A percentile compares a stretch with the other conserved stretches of the same genome.
phyloP scores from a whole-genome alignment of 1,140 invertebrate species.

The Drosophila dunni region DNA sequence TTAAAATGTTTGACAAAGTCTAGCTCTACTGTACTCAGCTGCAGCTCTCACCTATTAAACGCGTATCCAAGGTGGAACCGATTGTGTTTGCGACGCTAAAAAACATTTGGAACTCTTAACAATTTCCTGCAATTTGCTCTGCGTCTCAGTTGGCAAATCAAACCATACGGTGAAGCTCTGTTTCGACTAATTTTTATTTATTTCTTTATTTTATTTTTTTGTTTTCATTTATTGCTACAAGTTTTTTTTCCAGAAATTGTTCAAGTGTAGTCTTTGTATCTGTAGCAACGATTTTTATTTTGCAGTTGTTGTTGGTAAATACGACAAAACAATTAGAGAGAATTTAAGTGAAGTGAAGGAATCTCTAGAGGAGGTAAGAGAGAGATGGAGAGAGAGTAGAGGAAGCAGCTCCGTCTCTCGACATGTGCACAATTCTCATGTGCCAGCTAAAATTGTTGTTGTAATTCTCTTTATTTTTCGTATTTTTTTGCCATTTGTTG shows the following conservation, averaged over 20 bases:
- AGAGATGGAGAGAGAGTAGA: background rate
- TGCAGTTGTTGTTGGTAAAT: constrained; percentile 32
- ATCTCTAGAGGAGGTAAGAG: background rate
- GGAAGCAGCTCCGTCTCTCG: constrained; percentile 9
- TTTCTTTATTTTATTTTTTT: constrained; percentile 5
- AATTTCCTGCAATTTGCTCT: constrained; percentile 74
- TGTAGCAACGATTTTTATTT: background rate
- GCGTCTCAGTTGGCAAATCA: constrained; percentile 51
- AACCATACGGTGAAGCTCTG: constrained; percentile 40
- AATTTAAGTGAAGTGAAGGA: constrained; percentile 40
- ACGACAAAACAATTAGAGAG: constrained; percentile 69
- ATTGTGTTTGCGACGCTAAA: constrained; percentile 15
- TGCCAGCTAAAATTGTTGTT: constrained; percentile 43
- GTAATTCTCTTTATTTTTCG: constrained; percentile 28
- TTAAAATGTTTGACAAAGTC: constrained; percentile 65
- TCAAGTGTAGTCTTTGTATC: constrained; percentile 15
- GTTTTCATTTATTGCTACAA: background rate
- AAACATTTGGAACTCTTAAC: constrained; percentile 42
- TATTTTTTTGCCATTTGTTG: constrained; percentile 39
- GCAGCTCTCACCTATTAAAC: constrained; percentile 52
- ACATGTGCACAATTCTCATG: constrained; percentile 65
- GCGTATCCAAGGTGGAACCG: constrained; percentile 73
- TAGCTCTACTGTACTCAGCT: constrained; percentile 1
- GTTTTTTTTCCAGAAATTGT: constrained; percentile 7
- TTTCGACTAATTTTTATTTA: constrained; percentile 21